Base-by-base conservation (phyloP, 2,113 vertebrate species). In the Grammomys dolichurus region DNA sequence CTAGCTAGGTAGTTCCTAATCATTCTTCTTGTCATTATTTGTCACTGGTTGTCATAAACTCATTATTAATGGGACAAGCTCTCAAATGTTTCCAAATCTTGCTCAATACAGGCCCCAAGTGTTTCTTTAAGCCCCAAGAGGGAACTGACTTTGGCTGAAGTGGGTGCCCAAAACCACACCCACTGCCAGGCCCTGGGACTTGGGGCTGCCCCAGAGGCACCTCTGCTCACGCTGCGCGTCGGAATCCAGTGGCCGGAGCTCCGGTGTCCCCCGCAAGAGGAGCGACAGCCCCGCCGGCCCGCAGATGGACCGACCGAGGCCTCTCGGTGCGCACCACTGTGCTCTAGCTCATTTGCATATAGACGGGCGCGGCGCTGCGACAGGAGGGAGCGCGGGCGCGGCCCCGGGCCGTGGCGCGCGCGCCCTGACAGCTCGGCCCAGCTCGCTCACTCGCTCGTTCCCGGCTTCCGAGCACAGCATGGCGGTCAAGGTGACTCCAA, bases 401-500 rank as follows among this genome's bases (percentile, higher is more conserved):
- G 97, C 88, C 81, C 95, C 80, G 88, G 95, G 73, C 87, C 93
- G 95, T 97, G 97, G 98, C 99, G 99, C 99, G 98, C 98, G 99
- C 99, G 97, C 96, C 97, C 95, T 98, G 98, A 98, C 97, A 98
- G 97, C 95, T 97, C 90, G 96, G 96, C 96, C 93, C 92, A 69
- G 95, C 97, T 98, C 97, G 98, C 95, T 98, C 98, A 96, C 94
- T 97, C 58, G 80, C 98, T 99, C 99, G 99, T 98, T 98, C 98
- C 97, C 98, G 98, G 96, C 97, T 97, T 96, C 97, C 95, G 96
- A 98, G 97, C 97, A 97, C 99, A 99, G 99, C 99, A 99, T 99
- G 99, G 99, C 99, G 99, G 99, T 99, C 99, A 99, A 99, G 99
- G 99, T 99, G 99, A 99, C 99, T 99, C 99, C 98, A 98, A 98